Evolutionary conservation across 37 sponge, comb jelly and placozoan species (phyloP).

Genomic region (Spongilla lacustris): DNA sequence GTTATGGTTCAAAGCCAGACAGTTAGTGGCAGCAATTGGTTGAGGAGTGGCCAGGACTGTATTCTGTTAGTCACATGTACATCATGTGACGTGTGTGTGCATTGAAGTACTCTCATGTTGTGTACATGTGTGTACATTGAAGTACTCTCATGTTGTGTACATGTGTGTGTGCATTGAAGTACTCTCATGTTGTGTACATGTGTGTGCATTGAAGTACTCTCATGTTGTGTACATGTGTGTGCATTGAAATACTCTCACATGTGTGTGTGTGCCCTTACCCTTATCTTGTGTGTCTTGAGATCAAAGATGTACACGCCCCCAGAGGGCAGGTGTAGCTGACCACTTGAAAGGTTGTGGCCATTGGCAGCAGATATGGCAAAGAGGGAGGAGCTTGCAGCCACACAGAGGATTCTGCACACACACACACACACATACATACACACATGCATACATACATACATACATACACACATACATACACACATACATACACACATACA

Average conservation of each 20-base stretch:
- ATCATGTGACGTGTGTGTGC: too few species aligned
- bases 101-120: too few species aligned
- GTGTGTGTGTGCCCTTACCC: constrained; percentile 9
- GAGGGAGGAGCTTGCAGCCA: background rate
- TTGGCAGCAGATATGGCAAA: background rate
- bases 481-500: too few species aligned
- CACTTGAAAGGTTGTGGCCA: background rate
- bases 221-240: constrained; percentile 5
- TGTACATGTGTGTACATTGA: background rate
- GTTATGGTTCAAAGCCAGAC: constrained; percentile 93
- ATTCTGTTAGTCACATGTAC: background rate
- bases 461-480: too few species aligned
- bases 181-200: background rate
- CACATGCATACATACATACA: too few species aligned
- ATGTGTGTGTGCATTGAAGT: constrained; percentile 24
- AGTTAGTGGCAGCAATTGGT: constrained; percentile 64
- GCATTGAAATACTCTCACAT: background rate
- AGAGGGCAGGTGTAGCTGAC: constrained; percentile 7
- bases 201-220: background rate
- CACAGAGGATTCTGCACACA: background rate
- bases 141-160: constrained; percentile 6
- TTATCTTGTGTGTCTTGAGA: constrained; percentile 55
- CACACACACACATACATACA: background rate
- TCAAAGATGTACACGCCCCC: constrained; percentile 65
- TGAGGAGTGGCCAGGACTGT: background rate